A percentile compares a stretch with the other conserved stretches of the same genome.
phyloP scores from a whole-genome alignment of 2,888 invertebrate genomes.

The Ectobius pallidus region DNA sequence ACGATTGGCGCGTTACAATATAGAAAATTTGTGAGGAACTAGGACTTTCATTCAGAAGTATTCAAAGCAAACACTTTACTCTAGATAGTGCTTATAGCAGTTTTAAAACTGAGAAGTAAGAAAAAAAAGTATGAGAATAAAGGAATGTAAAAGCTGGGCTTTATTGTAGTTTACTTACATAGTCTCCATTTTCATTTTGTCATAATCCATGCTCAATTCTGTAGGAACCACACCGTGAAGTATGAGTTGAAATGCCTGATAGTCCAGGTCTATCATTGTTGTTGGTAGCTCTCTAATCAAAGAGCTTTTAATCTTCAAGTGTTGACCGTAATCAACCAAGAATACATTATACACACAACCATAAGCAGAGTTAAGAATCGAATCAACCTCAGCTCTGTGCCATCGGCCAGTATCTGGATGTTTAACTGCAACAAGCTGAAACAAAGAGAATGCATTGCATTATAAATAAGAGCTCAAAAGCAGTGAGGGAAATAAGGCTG shows the following conservation, averaged over 20 bases:
- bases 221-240: neutral
- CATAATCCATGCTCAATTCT: neutral
- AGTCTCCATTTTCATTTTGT: neutral
- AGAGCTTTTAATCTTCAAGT: neutral
- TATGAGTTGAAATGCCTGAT: neutral
- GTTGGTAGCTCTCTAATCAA: neutral
- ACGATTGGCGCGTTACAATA: too few species aligned
- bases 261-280: neutral
- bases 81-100: too few species aligned
- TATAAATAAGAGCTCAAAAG: too few species aligned
- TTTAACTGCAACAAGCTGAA: constrained; percentile 14
- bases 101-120: too few species aligned
- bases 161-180: too few species aligned
- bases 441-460: too few species aligned
- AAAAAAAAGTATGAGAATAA: too few species aligned
- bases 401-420: constrained; percentile 11
- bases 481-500: too few species aligned
- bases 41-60: too few species aligned
- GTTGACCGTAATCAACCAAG: constrained; percentile 9
- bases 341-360: constrained; percentile 19
- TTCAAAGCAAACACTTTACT: too few species aligned
- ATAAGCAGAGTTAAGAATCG: neutral
- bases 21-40: too few species aligned
- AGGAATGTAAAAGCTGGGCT: too few species aligned
- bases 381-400: constrained; percentile 14